phyloP scores from a whole-genome alignment of 2,113 vertebrate genomes.

The Rhea pennata region DNA sequence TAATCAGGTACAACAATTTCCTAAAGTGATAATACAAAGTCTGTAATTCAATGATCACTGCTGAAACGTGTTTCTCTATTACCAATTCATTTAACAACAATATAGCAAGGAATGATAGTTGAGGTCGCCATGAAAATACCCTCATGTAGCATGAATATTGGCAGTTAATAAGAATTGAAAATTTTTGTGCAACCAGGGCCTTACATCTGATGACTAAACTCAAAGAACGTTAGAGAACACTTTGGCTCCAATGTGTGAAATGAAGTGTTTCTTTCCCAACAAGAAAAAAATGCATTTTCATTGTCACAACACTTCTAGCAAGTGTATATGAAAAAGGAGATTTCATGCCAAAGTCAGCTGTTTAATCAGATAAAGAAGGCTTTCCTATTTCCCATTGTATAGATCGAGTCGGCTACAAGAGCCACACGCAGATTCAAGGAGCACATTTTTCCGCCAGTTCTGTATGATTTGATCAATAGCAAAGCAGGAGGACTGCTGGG shows the following conservation, averaged over 20 bases:
- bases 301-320: slow-evolving; percentile 59
- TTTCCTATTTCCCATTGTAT: slow-evolving; percentile 65
- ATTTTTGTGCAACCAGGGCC: neutral
- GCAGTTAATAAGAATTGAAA: neutral
- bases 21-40: neutral
- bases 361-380: slow-evolving; percentile 67
- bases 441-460: slow-evolving; percentile 42
- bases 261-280: neutral
- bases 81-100: neutral
- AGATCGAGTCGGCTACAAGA: slow-evolving; percentile 60
- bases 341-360: slow-evolving; percentile 60
- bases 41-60: neutral
- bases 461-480: slow-evolving; percentile 64
- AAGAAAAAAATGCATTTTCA: slow-evolving; percentile 49
- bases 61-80: neutral
- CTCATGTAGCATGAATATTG: neutral
- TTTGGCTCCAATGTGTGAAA: slow-evolving; percentile 16
- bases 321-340: slow-evolving; percentile 61
- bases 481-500: slow-evolving; percentile 54
- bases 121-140: neutral
- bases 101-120: neutral
- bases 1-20: neutral
- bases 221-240: neutral
- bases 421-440: slow-evolving; percentile 68
- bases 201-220: slow-evolving; percentile 29